phyloP scores from a whole-genome alignment of 2,113 vertebrate species.

The Erythrolamprus reginae region DNA sequence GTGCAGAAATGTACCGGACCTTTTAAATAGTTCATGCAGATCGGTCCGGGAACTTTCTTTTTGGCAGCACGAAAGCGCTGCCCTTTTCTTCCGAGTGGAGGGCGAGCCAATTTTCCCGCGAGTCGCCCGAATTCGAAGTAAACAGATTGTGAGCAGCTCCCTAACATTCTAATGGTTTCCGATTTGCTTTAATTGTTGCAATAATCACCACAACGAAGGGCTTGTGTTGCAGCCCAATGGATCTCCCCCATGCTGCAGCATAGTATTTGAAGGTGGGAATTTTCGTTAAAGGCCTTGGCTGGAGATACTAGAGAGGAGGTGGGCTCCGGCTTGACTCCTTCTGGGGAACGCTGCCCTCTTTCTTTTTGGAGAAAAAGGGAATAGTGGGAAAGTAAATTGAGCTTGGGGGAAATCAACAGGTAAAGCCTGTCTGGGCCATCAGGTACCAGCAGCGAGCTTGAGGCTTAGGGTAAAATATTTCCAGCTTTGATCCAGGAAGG shows the following conservation, averaged over 20 bases:
- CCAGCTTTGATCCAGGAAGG: too few relatives aligned
- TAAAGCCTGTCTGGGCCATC: background rate
- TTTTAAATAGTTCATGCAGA: background rate
- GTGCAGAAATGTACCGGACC: background rate
- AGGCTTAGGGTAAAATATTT: background rate
- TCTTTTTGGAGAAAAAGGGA: background rate
- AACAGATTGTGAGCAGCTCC: slow-evolving; percentile 44
- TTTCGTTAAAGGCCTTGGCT: too few relatives aligned
- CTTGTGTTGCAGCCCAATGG: slow-evolving; percentile 48
- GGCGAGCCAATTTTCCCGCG: slow-evolving; percentile 28
- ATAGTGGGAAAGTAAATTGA: background rate
- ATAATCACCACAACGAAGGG: slow-evolving; percentile 48
- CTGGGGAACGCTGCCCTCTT: background rate
- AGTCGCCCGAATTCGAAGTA: slow-evolving; percentile 27
- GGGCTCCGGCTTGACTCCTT: background rate
- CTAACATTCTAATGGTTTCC: slow-evolving; percentile 50
- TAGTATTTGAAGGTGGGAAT: background rate
- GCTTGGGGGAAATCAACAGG: background rate
- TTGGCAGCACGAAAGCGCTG: background rate
- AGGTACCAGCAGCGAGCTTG: background rate
- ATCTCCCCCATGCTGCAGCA: slow-evolving; percentile 38
- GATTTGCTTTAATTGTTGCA: slow-evolving; percentile 51
- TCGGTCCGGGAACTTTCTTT: background rate
- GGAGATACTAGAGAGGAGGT: background rate
- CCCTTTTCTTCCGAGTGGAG: slow-evolving; percentile 29